A percentile compares a stretch with the other conserved stretches of the same genome.
Conservation (phyloP, 2,888 invertebrate genomes). For the Lasioglossum lativentre region DNA sequence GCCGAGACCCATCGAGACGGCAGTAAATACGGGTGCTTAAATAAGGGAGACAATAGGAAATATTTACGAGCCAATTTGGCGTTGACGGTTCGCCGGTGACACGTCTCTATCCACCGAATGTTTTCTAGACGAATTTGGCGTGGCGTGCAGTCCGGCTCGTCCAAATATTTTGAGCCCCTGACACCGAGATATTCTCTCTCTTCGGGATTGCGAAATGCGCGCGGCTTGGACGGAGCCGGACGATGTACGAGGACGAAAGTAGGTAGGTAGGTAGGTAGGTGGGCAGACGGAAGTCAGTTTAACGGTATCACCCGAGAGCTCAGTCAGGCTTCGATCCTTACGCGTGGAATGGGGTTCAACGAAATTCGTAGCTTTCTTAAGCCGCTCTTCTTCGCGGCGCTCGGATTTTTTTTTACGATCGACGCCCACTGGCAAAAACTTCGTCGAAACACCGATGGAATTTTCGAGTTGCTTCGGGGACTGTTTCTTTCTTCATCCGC, state of each 20-base stretch:
- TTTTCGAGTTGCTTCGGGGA: conserved; percentile 39
- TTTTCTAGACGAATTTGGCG: conserved; percentile 46
- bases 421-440: conserved; percentile 49
- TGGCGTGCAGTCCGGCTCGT: conserved; percentile 36
- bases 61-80: conserved; percentile 13
- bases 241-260: conserved; percentile 76
- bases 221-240: conserved; percentile 59
- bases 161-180: conserved; percentile 63
- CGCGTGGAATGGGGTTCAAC: conserved; percentile 67
- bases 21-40: conserved; percentile 1
- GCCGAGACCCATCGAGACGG: neutral
- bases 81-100: conserved; percentile 16
- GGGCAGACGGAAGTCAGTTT: conserved; percentile 82
- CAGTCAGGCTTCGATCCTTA: conserved; percentile 70
- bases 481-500: neutral
- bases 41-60: neutral
- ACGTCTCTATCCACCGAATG: neutral
- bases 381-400: conserved; percentile 27
- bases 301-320: conserved; percentile 80
- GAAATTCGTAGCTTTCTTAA: conserved; percentile 60
- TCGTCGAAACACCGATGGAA: conserved; percentile 45
- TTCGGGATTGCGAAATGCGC: conserved; percentile 60
- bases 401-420: conserved; percentile 43
- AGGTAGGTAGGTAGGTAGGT: conserved; percentile 82
- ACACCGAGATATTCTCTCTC: conserved; percentile 47